phyloP scores from a whole-genome alignment of 2,113 vertebrate genomes.

The Labrus mixtus region DNA sequence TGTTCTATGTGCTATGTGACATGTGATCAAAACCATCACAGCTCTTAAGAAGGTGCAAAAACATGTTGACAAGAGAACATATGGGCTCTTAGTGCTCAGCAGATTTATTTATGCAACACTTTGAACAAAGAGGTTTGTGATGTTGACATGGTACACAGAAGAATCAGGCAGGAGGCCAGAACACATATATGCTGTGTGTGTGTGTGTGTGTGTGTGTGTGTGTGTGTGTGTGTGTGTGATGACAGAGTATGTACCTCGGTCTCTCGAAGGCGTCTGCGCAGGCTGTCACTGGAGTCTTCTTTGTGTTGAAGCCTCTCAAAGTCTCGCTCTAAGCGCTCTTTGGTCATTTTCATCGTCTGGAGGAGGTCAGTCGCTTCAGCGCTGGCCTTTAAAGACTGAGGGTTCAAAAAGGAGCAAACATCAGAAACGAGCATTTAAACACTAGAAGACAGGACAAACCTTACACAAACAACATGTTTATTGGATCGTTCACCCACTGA shows the following conservation, averaged over 20 bases:
- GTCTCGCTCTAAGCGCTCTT: slow-evolving; percentile 94
- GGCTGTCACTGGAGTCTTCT: slow-evolving; percentile 95
- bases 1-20: neutral
- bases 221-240: neutral
- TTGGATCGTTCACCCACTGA: too few species aligned
- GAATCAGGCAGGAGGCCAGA: neutral
- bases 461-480: too few species aligned
- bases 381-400: slow-evolving; percentile 92
- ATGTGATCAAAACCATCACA: slow-evolving; percentile 8
- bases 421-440: neutral
- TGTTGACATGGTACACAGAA: neutral
- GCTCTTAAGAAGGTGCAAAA: slow-evolving; percentile 27
- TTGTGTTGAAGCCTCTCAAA: slow-evolving; percentile 93
- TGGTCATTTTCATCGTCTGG: slow-evolving; percentile 92
- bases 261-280: slow-evolving; percentile 93
- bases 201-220: neutral
- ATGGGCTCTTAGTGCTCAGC: slow-evolving; percentile 27
- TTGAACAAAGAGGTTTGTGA: slow-evolving; percentile 16
- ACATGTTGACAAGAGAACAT: slow-evolving; percentile 33
- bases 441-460: too few species aligned
- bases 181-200: neutral
- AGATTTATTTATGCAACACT: slow-evolving; percentile 42
- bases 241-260: slow-evolving; percentile 86
- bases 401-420: neutral
- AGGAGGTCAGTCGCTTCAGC: slow-evolving; percentile 95